Evolutionary conservation across 2,888 invertebrate species (phyloP).

Genomic region (Callinectes sapidus): DNA sequence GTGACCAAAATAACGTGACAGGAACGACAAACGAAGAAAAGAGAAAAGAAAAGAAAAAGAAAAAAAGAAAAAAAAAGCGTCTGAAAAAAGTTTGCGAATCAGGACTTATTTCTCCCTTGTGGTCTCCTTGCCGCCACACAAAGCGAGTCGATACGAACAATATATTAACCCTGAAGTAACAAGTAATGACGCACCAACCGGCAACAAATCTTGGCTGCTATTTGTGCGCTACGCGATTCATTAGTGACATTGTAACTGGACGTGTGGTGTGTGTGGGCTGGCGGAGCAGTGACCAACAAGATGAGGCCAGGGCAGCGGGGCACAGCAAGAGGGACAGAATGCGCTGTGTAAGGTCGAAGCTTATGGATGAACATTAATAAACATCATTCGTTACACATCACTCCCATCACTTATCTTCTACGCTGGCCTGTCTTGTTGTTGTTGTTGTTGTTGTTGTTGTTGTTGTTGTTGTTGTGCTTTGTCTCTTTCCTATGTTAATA

Average conservation of each 20-base stretch:
- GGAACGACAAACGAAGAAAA: no score
- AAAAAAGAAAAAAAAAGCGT: no score
- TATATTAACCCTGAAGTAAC: not conserved
- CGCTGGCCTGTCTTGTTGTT: not conserved
- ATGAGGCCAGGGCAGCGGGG: not conserved
- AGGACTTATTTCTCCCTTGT: no score
- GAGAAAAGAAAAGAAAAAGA: no score
- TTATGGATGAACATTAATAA: not conserved
- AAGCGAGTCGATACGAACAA: not conserved
- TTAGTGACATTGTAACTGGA: not conserved
- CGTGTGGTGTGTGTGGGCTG: not conserved
- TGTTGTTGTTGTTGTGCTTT: not conserved
- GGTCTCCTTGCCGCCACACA: not conserved
- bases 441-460: no score
- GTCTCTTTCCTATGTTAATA: not conserved
- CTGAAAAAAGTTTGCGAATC: no score
- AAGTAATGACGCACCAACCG: not conserved
- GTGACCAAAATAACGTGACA: no score
- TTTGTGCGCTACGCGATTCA: not conserved
- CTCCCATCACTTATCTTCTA: not conserved
- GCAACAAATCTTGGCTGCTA: not conserved
- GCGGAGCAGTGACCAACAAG: not conserved
- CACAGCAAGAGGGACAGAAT: not conserved
- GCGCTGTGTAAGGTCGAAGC: not conserved
- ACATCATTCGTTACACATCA: not conserved